A percentile compares a stretch with the other conserved stretches of the same genome.
phyloP scores from a whole-genome alignment of 2,797 vertebrate genomes.

The Darevskia nairensis region DNA sequence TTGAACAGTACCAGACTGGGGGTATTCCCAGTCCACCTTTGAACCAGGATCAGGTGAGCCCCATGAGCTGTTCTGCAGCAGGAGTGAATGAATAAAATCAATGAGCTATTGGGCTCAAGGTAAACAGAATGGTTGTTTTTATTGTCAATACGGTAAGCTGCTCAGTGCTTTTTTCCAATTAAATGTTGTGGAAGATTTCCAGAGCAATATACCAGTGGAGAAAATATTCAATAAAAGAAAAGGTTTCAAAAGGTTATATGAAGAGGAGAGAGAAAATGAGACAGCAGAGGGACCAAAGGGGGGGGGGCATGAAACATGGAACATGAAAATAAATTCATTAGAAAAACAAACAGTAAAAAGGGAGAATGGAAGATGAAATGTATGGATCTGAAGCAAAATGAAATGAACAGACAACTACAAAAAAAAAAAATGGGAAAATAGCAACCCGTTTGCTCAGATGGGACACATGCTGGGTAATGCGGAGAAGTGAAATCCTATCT shows the following conservation, averaged over 20 bases:
- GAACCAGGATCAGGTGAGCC: background rate
- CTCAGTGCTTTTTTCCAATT: conserved; percentile 10
- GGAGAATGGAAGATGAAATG: background rate
- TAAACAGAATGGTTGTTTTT: background rate
- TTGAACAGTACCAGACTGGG: background rate
- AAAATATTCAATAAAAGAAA: background rate
- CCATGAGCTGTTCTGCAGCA: background rate
- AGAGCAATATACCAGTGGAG: background rate
- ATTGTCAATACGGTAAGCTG: background rate
- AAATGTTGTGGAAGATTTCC: background rate
- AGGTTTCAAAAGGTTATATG: conserved; percentile 15
- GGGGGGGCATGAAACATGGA: background rate
- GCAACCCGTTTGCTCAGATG: background rate
- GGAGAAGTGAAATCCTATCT: background rate
- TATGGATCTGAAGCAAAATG: background rate
- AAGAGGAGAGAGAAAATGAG: conserved; percentile 1
- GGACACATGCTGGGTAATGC: background rate
- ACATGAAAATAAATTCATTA: background rate
- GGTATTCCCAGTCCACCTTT: background rate
- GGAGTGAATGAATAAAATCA: background rate
- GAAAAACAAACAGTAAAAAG: background rate
- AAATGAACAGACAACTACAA: background rate
- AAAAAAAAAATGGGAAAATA: background rate
- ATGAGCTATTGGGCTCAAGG: background rate
- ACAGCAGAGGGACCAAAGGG: accelerated